phyloP scores from a whole-genome alignment of 1,140 invertebrate genomes.

The Euura saliciscinereae region DNA sequence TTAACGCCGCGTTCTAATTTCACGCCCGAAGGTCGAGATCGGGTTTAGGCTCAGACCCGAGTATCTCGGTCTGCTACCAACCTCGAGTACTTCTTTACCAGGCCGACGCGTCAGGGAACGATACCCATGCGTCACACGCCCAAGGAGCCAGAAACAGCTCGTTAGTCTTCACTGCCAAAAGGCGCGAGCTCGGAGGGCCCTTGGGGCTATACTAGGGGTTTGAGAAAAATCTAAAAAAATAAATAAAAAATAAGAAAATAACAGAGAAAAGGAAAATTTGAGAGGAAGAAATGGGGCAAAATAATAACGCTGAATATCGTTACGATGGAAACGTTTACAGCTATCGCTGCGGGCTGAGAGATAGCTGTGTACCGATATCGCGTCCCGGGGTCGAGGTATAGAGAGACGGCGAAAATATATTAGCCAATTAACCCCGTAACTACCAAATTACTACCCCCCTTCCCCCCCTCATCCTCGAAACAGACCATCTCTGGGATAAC shows the following conservation, averaged over 20 bases:
- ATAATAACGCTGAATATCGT: too few species aligned
- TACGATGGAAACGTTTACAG: not conserved
- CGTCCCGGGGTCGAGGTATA: not conserved
- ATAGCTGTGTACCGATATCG: too few species aligned
- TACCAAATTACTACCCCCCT: not conserved
- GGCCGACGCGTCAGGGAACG: not conserved
- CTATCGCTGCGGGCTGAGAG: not conserved
- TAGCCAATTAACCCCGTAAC: not conserved
- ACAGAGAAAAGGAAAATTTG: not conserved
- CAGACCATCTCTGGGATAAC: not conserved
- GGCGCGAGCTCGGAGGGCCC: too few species aligned
- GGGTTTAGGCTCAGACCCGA: not conserved
- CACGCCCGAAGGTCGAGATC: not conserved
- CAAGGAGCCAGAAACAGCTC: constrained; percentile 1
- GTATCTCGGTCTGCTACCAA: not conserved
- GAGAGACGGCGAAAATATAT: not conserved
- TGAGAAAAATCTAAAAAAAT: not conserved
- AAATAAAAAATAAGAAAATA: not conserved
- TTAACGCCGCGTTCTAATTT: constrained; percentile 7
- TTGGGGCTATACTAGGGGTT: too few species aligned
- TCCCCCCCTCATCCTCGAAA: not conserved
- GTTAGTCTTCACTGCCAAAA: not conserved
- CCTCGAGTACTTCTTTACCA: not conserved
- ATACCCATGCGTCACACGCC: not conserved
- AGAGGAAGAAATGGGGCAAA: not conserved